Evolutionary conservation across 2,113 vertebrate genomes (phyloP).

Genomic region (Apteryx owenii): DNA sequence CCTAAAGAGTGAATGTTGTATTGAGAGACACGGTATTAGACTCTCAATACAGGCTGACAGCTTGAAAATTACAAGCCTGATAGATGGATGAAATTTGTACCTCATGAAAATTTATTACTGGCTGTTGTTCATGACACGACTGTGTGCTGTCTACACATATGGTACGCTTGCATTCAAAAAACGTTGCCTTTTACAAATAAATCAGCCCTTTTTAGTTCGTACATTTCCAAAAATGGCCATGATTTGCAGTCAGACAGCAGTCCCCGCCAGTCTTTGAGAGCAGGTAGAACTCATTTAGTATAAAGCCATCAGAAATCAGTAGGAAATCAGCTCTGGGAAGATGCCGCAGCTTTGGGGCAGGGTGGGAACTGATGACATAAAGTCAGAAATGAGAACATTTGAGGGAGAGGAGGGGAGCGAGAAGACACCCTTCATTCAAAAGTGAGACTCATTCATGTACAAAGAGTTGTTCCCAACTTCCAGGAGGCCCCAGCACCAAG

Average conservation of each 20-base stretch:
- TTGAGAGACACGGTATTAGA: background rate
- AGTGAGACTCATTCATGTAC: background rate
- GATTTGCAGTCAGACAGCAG: background rate
- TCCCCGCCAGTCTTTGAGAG: background rate
- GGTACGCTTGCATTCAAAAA: background rate
- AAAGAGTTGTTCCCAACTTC: background rate
- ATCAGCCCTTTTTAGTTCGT: background rate
- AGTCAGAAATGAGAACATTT: background rate
- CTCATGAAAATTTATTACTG: background rate
- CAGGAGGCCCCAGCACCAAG: background rate
- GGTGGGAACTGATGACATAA: background rate
- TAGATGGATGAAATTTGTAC: background rate
- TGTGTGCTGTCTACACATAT: background rate
- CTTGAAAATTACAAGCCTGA: background rate
- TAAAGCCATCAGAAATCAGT: background rate
- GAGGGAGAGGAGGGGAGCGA: background rate
- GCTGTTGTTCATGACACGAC: background rate
- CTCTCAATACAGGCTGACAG: background rate
- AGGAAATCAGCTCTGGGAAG: background rate
- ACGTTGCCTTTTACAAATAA: background rate
- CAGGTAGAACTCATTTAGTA: conserved; percentile 5
- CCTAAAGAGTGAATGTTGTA: background rate
- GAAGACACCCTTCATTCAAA: background rate
- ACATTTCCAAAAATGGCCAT: background rate
- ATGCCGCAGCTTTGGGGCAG: background rate